Conservation (phyloP, 2,888 invertebrate species). For the Lasioglossum malachurum region DNA sequence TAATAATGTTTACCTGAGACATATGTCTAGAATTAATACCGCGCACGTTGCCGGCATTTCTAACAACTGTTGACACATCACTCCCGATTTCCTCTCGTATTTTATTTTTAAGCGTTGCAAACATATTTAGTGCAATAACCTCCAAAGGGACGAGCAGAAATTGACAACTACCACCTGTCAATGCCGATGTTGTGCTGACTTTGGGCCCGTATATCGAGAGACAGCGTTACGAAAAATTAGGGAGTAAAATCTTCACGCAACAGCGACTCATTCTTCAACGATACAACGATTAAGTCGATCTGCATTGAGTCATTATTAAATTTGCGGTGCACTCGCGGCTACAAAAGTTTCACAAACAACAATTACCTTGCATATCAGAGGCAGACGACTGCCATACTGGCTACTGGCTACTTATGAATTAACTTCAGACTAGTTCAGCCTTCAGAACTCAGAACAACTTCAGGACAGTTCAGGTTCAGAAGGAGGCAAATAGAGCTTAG, state of each 20-base stretch:
- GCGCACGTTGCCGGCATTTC: slow-evolving; percentile 80
- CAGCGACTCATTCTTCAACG: slow-evolving; percentile 48
- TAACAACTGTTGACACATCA: slow-evolving; percentile 87
- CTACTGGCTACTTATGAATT: slow-evolving; percentile 27
- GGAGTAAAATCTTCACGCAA: slow-evolving; percentile 20
- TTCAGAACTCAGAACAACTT: too few species aligned
- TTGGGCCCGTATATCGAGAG: background rate
- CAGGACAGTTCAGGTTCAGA: too few species aligned
- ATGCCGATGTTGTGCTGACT: slow-evolving; percentile 55
- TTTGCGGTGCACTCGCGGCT: background rate
- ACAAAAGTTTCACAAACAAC: slow-evolving; percentile 4
- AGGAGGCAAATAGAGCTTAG: too few species aligned
- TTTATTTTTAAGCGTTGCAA: slow-evolving; percentile 94
- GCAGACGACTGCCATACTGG: slow-evolving; percentile 49
- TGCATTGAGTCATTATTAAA: slow-evolving; percentile 36
- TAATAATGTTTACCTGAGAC: slow-evolving; percentile 78
- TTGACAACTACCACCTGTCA: slow-evolving; percentile 73
- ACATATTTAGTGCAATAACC: slow-evolving; percentile 87
- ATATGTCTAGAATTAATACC: slow-evolving; percentile 80
- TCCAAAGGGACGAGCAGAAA: slow-evolving; percentile 30
- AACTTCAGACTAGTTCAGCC: background rate
- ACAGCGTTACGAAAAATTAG: slow-evolving; percentile 24
- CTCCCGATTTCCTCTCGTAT: slow-evolving; percentile 95
- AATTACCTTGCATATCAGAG: background rate
- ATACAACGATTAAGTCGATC: background rate